Percentiles rank a stretch among this genome's conserved stretches.
Conservation (phyloP, 2,797 vertebrate genomes). For the Brachyalestes nurse region DNA sequence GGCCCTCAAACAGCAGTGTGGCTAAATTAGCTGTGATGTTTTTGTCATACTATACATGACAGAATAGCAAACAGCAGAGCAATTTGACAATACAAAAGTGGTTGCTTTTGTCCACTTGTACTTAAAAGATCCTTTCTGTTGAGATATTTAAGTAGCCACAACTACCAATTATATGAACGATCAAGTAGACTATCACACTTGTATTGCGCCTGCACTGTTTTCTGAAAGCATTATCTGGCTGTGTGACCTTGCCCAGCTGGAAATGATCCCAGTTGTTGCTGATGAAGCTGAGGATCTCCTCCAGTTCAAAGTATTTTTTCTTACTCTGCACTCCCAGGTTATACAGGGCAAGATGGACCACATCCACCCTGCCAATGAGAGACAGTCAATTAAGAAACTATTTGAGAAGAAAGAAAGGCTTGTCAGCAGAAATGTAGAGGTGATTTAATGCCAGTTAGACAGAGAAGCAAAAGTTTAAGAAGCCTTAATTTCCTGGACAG, state of each 20-base stretch:
- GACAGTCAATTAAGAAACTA: slow-evolving; percentile 17
- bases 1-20: slow-evolving; percentile 12
- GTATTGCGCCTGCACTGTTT: neutral
- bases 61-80: slow-evolving; percentile 6
- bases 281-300: slow-evolving; percentile 92
- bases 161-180: slow-evolving; percentile 13
- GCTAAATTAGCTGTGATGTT: slow-evolving; percentile 28
- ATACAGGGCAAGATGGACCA: slow-evolving; percentile 93
- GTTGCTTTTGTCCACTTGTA: neutral
- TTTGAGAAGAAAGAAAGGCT: neutral
- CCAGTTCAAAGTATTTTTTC: slow-evolving; percentile 97
- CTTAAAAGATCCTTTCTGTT: neutral
- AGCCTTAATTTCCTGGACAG: slow-evolving; percentile 19
- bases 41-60: slow-evolving; percentile 15
- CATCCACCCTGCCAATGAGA: slow-evolving; percentile 83
- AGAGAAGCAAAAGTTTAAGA: neutral
- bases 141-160: neutral
- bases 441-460: slow-evolving; percentile 3
- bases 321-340: slow-evolving; percentile 95
- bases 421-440: neutral
- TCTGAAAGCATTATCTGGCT: slow-evolving; percentile 17
- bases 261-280: slow-evolving; percentile 90
- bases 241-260: slow-evolving; percentile 90
- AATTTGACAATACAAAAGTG: neutral
- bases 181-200: neutral